Conservation (phyloP, 1,140 invertebrate genomes). For the Ganaspis sp. region DNA sequence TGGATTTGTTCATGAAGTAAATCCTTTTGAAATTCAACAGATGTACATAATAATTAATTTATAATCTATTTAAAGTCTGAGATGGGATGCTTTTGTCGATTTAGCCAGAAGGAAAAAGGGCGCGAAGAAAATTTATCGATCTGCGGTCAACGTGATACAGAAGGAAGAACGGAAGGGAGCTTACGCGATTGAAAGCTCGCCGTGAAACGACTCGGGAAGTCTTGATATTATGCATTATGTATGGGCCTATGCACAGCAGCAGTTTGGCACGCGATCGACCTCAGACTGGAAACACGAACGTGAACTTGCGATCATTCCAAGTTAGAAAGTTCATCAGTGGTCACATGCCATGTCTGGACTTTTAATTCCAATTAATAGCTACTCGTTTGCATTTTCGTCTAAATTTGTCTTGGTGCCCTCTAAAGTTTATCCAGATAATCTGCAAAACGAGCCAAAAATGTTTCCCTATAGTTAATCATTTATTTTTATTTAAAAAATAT, state of each 20-base stretch:
- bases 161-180: conserved; percentile 52
- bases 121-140: conserved; percentile 62
- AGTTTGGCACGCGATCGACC: conserved; percentile 67
- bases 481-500: too few species aligned
- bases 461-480: too few species aligned
- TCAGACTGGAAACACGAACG: conserved; percentile 41
- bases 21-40: neutral
- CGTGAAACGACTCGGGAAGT: conserved; percentile 69
- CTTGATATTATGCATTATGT: conserved; percentile 73
- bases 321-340: conserved; percentile 41
- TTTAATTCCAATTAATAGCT: conserved; percentile 18
- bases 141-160: conserved; percentile 45
- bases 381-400: conserved; percentile 24
- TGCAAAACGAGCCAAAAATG: too few species aligned
- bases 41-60: conserved; percentile 37
- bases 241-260: conserved; percentile 67
- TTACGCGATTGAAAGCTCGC: conserved; percentile 72
- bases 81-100: conserved; percentile 29
- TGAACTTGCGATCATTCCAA: conserved; percentile 50
- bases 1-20: too few species aligned
- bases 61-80: neutral
- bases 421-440: neutral
- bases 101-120: conserved; percentile 34
- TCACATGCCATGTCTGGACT: conserved; percentile 39
- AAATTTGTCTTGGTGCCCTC: conserved; percentile 2